Conservation (phyloP, 2,113 vertebrate genomes). For the Phasianus colchicus region DNA sequence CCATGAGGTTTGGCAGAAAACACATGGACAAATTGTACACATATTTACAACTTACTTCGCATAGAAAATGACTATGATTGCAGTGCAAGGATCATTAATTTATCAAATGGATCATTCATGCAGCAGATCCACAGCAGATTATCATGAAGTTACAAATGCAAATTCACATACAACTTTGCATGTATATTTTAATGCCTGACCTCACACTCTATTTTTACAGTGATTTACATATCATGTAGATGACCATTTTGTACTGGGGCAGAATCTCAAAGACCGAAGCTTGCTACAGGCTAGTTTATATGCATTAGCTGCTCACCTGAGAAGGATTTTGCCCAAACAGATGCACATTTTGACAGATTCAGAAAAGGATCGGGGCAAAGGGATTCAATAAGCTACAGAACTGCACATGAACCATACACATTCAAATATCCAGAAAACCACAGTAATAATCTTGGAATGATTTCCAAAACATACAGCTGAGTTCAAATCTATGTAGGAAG, state of each 20-base stretch:
- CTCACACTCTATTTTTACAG: constrained; percentile 28
- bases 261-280: neutral
- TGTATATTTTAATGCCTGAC: neutral
- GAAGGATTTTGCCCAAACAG: neutral
- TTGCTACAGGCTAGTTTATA: neutral
- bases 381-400: neutral
- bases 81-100: neutral
- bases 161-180: neutral
- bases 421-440: neutral
- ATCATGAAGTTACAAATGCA: neutral
- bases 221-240: neutral
- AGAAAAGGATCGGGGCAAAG: neutral
- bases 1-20: neutral
- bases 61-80: neutral
- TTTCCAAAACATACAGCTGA: neutral
- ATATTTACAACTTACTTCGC: neutral
- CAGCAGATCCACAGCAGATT: neutral
- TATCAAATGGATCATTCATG: neutral
- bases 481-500: neutral
- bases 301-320: neutral
- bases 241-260: neutral
- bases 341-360: neutral
- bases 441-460: neutral
- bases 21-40: neutral
- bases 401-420: neutral